Evolutionary conservation across 1,140 invertebrate species (phyloP).

Genomic region (Telenomus remus): DNA sequence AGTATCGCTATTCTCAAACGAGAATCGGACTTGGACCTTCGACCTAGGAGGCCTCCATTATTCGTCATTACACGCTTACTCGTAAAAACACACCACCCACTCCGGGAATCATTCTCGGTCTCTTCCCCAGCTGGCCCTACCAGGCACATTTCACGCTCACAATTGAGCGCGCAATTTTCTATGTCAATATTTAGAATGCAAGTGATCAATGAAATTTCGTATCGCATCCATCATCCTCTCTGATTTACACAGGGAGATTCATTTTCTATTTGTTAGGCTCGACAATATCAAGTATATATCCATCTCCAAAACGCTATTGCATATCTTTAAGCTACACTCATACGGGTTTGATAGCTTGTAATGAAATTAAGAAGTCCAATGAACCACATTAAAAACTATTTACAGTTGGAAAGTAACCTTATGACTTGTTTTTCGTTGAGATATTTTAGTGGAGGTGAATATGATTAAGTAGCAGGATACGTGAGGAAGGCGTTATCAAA

Average conservation of each 20-base stretch:
- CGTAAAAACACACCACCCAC: constrained; percentile 68
- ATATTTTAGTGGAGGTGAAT: no score
- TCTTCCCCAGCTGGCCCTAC: constrained; percentile 23
- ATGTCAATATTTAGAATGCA: constrained; percentile 59
- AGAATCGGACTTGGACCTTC: constrained; percentile 57
- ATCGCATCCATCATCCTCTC: constrained; percentile 43
- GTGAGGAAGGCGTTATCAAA: no score
- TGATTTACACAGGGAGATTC: background rate
- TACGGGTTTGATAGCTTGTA: no score
- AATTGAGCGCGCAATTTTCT: constrained; percentile 31
- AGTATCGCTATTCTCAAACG: constrained; percentile 63
- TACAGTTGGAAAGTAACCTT: no score
- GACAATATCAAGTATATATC: no score
- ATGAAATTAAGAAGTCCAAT: no score
- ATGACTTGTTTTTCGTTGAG: no score
- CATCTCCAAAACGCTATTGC: no score
- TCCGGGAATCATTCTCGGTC: constrained; percentile 29
- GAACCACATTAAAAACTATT: no score
- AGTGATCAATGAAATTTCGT: constrained; percentile 50
- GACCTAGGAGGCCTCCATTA: constrained; percentile 68
- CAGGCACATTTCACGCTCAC: constrained; percentile 51
- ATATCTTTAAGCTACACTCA: no score
- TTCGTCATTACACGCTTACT: constrained; percentile 74
- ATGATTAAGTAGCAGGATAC: no score
- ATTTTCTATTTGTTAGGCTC: constrained; percentile 8